Evolutionary conservation across 2,888 invertebrate species (phyloP), one percentile per base, ranked within the genome.

Genomic region (Molorchus minor): DNA sequence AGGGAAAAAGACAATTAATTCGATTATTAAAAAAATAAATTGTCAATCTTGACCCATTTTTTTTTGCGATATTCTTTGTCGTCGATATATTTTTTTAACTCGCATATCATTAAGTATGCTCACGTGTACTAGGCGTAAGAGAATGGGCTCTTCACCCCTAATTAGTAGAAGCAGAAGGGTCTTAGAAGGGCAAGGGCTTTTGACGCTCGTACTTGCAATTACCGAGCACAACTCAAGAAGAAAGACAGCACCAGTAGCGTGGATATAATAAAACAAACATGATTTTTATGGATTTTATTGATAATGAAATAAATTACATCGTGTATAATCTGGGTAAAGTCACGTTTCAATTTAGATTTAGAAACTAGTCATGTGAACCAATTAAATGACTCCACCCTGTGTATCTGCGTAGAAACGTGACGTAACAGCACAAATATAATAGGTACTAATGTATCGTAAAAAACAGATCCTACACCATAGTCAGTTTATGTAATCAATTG

Each of bases 131-230:
- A n/a, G 33, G n/a, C 33, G 12, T 7, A 10, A 33, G 33, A 7
- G 33, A 33, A n/a, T 10, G 64, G 67, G 62, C 55, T 61, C 60
- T n/a, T 64, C 58, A 53, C 58, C 58, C 67, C 66, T 71, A 70
- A 71, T 71, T 70, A 71, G 70, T 64, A 65, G 61, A 63, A 67
- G 65, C 67, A 66, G 67, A 65, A 69, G 65, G 67, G 62, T n/a
- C 65, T 65, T 65, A n/a, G 67, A 67, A 67, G 56, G 54, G 58
- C 67, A 65, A 68, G 68, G 64, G 65, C 69, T 67, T 64, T 71
- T 66, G 68, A 71, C 68, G 67, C 70, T 68, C 70, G 61, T 65
- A 70, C 70, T 70, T 68, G 67, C 71, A 71, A 70, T 70, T 71
- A 70, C 64, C 67, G 65, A 58, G 55, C 52, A 58, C 58, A n/a